Base-by-base conservation (phyloP, 2,888 invertebrate species). In the Scaptomyza cyrtandrae region DNA sequence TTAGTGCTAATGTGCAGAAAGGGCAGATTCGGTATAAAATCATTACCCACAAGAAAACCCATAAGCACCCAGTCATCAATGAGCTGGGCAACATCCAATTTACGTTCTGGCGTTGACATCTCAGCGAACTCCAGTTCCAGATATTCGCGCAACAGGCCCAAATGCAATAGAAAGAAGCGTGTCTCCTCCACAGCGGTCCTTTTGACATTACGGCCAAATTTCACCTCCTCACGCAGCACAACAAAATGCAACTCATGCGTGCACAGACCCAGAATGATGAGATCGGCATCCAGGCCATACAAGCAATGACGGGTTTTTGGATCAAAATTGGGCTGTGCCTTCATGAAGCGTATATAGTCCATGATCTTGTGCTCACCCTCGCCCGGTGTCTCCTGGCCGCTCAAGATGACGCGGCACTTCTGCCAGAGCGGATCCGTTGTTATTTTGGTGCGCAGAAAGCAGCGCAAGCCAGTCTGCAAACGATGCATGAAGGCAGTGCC, bases 301-400 rank as follows among this genome's bases (percentile, higher is more conserved):
- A 99, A 94, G 91, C 99, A 99, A 92, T 99, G 99, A 16, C 98
- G 93, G 0, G 98, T 98, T 91, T 98, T 96, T 0, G 96, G 95
- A 91, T 99, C 95, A 90, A 98, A 98, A 67, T 95, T 95, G 0
- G 96, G 95, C 90, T 96, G 95, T 0, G 97, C 94, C 83, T 97
- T 96, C 88, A 97, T 94, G 92, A 95, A 96, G 3, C 99, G 94
- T 80, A 99, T 99, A 90, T 98, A 99, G 92, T 99, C 99, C 99
- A 99, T 99, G 71, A 99, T 98, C 93, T 99, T 99, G 91, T 98
- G 98, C 92, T 99, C 98, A 0, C 98, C 99, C 93, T 99, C 99
- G 0, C 99, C 99, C 1, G 99, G 98, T 2, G 97, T 96, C 96
- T 98, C 97, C 92, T 98, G 98, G 2, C 99, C 98, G 14, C 98